Conservation (phyloP, 2,113 vertebrate genomes). For the Hemicordylus capensis region DNA sequence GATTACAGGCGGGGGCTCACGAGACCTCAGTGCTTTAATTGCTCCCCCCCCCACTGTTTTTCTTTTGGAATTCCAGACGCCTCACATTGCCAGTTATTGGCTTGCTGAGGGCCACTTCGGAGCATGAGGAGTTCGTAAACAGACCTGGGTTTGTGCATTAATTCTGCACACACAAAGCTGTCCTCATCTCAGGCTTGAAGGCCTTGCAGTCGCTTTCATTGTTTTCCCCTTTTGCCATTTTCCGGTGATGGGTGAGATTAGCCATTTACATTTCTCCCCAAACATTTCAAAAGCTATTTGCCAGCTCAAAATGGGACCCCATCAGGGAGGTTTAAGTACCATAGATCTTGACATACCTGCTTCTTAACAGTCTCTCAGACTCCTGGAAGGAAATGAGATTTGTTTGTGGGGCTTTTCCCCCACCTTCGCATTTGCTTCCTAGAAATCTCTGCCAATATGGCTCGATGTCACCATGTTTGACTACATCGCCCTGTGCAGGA, state of each 20-base stretch:
- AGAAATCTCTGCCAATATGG: neutral
- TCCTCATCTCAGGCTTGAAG: neutral
- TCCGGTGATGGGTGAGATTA: neutral
- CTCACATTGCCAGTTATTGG: neutral
- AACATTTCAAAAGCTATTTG: neutral
- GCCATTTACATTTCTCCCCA: neutral
- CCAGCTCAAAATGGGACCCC: neutral
- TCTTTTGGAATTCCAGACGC: neutral
- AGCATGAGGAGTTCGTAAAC: neutral
- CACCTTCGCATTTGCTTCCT: neutral
- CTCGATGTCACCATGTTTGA: too few species aligned
- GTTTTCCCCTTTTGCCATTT: rapidly evolving
- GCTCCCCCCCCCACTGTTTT: too few species aligned
- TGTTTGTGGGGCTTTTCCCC: neutral
- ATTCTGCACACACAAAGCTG: neutral
- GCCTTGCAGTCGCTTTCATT: neutral
- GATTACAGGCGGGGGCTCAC: too few species aligned
- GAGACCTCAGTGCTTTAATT: too few species aligned
- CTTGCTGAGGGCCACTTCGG: neutral
- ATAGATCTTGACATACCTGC: neutral
- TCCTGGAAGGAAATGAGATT: neutral
- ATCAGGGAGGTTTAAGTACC: neutral
- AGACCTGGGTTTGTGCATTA: neutral
- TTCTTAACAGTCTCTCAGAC: neutral
- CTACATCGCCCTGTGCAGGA: too few species aligned